phyloP scores from a whole-genome alignment of 2,113 vertebrate species.

The Pseudorectes ferrugineus region DNA sequence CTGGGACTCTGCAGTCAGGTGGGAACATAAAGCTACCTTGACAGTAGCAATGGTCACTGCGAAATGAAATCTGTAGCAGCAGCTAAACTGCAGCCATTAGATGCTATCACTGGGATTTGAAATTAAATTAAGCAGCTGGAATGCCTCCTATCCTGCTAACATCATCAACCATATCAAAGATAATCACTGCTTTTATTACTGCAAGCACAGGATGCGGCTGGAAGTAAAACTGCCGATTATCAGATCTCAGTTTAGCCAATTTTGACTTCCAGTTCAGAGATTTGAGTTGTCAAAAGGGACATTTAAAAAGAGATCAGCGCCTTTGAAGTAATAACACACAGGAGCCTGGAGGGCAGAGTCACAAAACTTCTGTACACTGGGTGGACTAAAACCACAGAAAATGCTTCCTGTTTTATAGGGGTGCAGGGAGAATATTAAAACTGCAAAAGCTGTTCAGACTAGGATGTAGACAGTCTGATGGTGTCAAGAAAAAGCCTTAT shows the following conservation, averaged over 20 bases:
- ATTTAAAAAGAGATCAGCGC: slow-evolving; percentile 38
- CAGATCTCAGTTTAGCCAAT: slow-evolving; percentile 64
- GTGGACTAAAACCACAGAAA: not conserved
- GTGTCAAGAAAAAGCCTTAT: slow-evolving; percentile 21
- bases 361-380: not conserved
- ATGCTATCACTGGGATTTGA: slow-evolving; percentile 33
- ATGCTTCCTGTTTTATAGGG: slow-evolving; percentile 28
- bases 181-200: slow-evolving; percentile 55
- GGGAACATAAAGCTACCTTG: not conserved
- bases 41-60: slow-evolving; percentile 6
- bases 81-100: slow-evolving; percentile 23
- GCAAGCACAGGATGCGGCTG: slow-evolving; percentile 14
- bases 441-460: not conserved
- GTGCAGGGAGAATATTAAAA: slow-evolving; percentile 12
- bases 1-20: not conserved
- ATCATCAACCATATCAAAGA: slow-evolving; percentile 53
- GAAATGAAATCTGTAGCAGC: slow-evolving; percentile 34
- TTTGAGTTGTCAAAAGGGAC: slow-evolving; percentile 42
- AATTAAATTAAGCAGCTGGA: slow-evolving; percentile 67
- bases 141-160: slow-evolving; percentile 37
- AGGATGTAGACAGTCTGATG: slow-evolving; percentile 2
- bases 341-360: slow-evolving; percentile 5
- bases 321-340: slow-evolving; percentile 54
- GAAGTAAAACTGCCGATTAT: slow-evolving; percentile 59
- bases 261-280: slow-evolving; percentile 58